Base-by-base conservation (phyloP, 1,140 invertebrate species). In the Himalopsyche phryganea region DNA sequence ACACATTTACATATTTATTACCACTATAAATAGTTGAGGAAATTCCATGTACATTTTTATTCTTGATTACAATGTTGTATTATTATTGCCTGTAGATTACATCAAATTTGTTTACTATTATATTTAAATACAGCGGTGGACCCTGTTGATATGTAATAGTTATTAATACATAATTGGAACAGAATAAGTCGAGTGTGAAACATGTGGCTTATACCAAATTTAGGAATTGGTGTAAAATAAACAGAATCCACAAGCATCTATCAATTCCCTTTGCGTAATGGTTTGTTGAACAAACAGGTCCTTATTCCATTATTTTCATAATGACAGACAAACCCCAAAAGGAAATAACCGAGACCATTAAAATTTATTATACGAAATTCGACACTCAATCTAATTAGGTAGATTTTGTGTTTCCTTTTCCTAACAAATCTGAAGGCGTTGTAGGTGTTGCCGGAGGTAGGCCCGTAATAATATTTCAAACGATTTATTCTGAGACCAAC, bases 281-380 rank as follows among this genome's bases (percentile, higher is more conserved):
- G 53, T 36, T 56, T 47, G 45, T 47, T 56, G 53, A 56, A 56
- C 53, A 56, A 56, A 56, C 53, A 56, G 46, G 44, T 32, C 53
- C 44, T 28, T 56, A 40, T 50, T 28, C 47, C n/a, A 28, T 9
- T 50, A 33, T 33, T 33, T 33, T 15, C 28, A 11, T 50, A 50
- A 50, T 50, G 47, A 50, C 32, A 33, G 28, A 23, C 28, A n/a
- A 50, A 6, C 33, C 14, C 45, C 45, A 18, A 28, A 28, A 28
- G 53, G 53, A 56, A 56, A 56, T 56, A 18, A 56, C 44, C 46
- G 32, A 56, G 46, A 45, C 47, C 53, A 56, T 28, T 28, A 28
- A 28, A 28, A 28, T 56, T 56, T 56, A 56, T 56, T 48, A 46
- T 45, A 45, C 47, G 53, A 56, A 56, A 56, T 45, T 35, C 23